These are phyloP conservation scores for Pollicipes pollicipes DNA, from an alignment of 1,140 invertebrate genomes.

Conservation along the genomic window DNA sequence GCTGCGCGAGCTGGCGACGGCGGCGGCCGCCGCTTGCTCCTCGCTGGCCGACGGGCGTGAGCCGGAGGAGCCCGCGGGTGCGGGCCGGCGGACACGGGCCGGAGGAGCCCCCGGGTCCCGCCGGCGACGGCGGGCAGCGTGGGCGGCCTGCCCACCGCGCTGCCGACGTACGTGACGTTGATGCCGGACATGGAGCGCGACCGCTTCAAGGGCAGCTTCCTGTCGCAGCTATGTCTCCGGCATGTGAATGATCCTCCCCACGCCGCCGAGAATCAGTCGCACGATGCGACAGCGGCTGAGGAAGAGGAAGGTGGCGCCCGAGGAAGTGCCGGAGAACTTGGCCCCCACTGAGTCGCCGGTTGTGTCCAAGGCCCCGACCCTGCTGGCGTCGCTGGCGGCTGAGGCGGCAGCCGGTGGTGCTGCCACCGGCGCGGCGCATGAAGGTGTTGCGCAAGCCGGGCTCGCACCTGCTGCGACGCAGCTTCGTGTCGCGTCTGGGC, in stretches of 20 bases:
- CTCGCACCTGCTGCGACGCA: background rate
- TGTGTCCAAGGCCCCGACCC: background rate
- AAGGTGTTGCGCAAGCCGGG: background rate
- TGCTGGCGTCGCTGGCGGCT: background rate
- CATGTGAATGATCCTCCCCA: background rate
- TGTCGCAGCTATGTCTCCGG: background rate
- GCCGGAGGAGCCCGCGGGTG: too few species aligned
- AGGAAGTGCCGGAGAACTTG: background rate
- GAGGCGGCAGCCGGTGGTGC: too few species aligned
- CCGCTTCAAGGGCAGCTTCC: background rate
- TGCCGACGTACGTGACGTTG: background rate
- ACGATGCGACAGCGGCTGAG: background rate
- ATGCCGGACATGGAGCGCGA: background rate
- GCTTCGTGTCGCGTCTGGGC: background rate
- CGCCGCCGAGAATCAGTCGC: background rate
- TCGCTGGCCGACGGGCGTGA: too few species aligned
- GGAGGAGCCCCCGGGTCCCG: background rate
- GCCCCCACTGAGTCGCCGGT: too few species aligned
- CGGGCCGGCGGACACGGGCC: too few species aligned
- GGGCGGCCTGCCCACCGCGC: background rate
- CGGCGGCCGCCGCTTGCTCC: too few species aligned
- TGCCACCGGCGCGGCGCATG: background rate
- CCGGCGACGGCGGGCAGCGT: too few species aligned
- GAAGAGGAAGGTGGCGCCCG: background rate
- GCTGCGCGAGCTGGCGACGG: background rate